phyloP scores from a whole-genome alignment of 1,140 invertebrate genomes.

The Orussus abietinus region DNA sequence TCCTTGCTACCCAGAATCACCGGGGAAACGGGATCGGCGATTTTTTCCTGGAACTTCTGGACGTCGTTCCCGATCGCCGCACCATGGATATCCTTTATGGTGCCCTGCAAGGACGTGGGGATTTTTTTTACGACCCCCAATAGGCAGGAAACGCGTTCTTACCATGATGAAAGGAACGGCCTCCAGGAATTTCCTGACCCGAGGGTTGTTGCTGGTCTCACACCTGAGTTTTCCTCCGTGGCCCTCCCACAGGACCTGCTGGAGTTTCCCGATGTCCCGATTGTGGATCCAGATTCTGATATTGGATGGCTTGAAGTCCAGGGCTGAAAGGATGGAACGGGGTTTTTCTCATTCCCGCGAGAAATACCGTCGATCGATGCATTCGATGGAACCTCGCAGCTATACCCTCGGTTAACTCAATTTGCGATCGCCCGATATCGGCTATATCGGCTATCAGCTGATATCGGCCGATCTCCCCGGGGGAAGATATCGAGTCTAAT shows the following conservation, averaged over 20 bases:
- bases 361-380: too few species aligned
- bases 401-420: too few species aligned
- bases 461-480: too few species aligned
- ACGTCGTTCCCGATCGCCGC: conserved; percentile 73
- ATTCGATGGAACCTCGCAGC: too few species aligned
- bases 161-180: conserved; percentile 87
- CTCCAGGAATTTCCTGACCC: conserved; percentile 76
- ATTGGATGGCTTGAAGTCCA: conserved; percentile 77
- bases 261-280: conserved; percentile 74
- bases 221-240: conserved; percentile 74
- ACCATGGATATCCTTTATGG: conserved; percentile 77
- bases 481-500: too few species aligned
- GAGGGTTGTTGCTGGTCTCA: conserved; percentile 78
- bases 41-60: conserved; percentile 63
- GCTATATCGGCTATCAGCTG: too few species aligned
- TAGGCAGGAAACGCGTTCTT: conserved; percentile 26
- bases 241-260: conserved; percentile 83
- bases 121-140: conserved; percentile 10
- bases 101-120: conserved; percentile 57
- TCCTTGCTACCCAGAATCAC: conserved; percentile 77
- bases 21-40: conserved; percentile 66
- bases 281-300: conserved; percentile 92
- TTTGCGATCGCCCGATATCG: too few species aligned
- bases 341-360: too few species aligned
- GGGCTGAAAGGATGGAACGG: conserved; percentile 55